Evolutionary conservation across 2,888 invertebrate genomes (phyloP).

Genomic region (Drosophila rubida): DNA sequence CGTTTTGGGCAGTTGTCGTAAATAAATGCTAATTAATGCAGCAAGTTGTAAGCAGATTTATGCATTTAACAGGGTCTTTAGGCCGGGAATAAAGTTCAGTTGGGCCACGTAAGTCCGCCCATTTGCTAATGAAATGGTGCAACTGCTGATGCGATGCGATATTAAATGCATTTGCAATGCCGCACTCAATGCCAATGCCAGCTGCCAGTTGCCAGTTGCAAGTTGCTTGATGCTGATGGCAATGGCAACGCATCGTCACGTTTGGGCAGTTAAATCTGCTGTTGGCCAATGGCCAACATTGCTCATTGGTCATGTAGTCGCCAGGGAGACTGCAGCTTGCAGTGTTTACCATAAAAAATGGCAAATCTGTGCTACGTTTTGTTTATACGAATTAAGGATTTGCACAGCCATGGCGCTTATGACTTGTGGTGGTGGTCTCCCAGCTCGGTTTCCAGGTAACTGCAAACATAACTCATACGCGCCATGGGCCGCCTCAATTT

Average conservation of each 20-base stretch:
- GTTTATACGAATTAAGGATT: conserved; percentile 43
- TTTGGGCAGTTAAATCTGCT: conserved; percentile 71
- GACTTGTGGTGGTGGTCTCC: conserved; percentile 22
- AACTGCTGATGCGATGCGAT: conserved; percentile 37
- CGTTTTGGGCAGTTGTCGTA: neutral
- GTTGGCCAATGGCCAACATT: conserved; percentile 55
- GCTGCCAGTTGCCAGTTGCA: neutral
- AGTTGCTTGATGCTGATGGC: conserved; percentile 5
- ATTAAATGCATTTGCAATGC: conserved; percentile 42
- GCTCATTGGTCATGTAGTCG: conserved; percentile 31
- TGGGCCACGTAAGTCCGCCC: conserved; percentile 35
- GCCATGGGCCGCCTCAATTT: conserved; percentile 56
- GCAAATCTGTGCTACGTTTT: conserved; percentile 74
- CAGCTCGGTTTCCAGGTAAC: conserved; percentile 61
- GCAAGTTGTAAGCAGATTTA: neutral
- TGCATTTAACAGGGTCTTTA: conserved; percentile 33
- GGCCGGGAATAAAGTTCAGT: conserved; percentile 4
- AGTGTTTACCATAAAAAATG: conserved; percentile 78
- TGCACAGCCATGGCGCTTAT: conserved; percentile 41
- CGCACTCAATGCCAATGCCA: conserved; percentile 32
- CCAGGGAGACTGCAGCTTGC: neutral
- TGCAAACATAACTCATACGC: conserved; percentile 78
- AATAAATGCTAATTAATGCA: neutral
- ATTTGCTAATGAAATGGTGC: conserved; percentile 47
- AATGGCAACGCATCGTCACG: conserved; percentile 63